phyloP scores from a whole-genome alignment of 1,140 invertebrate species.

The Tribolium madens region DNA sequence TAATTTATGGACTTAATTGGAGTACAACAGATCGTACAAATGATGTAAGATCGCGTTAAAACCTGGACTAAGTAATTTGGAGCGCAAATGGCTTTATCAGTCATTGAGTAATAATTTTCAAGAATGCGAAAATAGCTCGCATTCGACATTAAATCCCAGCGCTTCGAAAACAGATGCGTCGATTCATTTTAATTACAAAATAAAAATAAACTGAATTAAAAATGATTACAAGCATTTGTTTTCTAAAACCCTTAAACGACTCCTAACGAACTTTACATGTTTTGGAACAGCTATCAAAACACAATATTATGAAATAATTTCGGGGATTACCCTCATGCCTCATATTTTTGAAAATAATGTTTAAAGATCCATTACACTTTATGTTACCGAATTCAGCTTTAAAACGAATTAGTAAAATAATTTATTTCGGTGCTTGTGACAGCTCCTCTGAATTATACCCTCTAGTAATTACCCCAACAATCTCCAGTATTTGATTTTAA shows the following conservation, averaged over 20 bases:
- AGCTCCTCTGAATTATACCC: conserved; percentile 21
- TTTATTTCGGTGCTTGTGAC: conserved; percentile 43
- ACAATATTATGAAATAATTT: conserved; percentile 44
- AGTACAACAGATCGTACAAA: conserved; percentile 28
- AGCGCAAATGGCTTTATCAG: conserved; percentile 15
- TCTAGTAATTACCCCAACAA: conserved; percentile 40
- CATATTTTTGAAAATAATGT: conserved; percentile 37
- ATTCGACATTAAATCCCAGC: conserved; percentile 27
- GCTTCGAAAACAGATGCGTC: conserved; percentile 30
- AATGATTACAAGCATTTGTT: conserved; percentile 21
- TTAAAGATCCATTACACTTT: conserved; percentile 47
- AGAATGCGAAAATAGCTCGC: conserved; percentile 21
- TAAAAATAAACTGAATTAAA: conserved; percentile 38
- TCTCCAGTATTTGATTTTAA: conserved; percentile 2
- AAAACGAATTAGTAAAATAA: conserved; percentile 47
- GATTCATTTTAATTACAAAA: conserved; percentile 33
- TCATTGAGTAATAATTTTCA: conserved; percentile 23
- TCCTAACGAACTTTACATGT: conserved; percentile 27
- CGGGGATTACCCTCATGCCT: conserved; percentile 33
- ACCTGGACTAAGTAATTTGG: conserved; percentile 33
- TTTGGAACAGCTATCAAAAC: conserved; percentile 6
- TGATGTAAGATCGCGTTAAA: conserved; percentile 33
- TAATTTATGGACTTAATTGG: conserved; percentile 20
- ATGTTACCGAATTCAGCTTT: conserved; percentile 41
- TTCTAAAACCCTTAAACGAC: conserved; percentile 32